A percentile compares a stretch with the other conserved stretches of the same genome.
Evolutionary conservation across 2,797 vertebrate genomes (phyloP).

Genomic region (Danio aesculapii): DNA sequence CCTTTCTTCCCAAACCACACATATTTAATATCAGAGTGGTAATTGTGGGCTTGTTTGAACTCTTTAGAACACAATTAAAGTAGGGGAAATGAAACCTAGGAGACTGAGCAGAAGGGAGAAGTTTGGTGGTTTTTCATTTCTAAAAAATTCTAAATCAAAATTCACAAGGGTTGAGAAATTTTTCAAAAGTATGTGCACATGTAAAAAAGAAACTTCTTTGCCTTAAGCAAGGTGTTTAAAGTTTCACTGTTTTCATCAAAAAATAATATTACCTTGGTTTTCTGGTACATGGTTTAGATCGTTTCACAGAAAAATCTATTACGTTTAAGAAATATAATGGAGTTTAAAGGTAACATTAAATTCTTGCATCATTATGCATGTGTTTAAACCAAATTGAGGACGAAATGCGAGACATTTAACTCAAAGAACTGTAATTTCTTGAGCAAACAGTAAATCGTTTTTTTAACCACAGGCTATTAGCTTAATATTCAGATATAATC

Average conservation of each 20-base stretch:
- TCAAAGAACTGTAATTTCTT: background rate
- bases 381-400: background rate
- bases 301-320: too few species aligned
- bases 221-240: too few species aligned
- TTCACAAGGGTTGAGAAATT: constrained; percentile 1
- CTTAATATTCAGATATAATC: constrained; percentile 14
- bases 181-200: background rate
- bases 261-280: background rate
- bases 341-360: background rate
- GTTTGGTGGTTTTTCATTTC: background rate
- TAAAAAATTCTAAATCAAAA: too few species aligned
- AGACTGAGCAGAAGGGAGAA: background rate
- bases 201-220: too few species aligned
- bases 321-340: too few species aligned
- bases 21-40: background rate
- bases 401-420: background rate
- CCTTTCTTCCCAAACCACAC: constrained; percentile 15
- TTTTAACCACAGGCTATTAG: background rate
- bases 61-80: background rate
- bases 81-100: background rate
- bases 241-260: background rate
- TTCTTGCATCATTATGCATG: background rate
- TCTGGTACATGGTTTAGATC: too few species aligned
- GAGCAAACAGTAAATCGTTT: constrained; percentile 8
- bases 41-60: constrained; percentile 20